A percentile compares a stretch with the other conserved stretches of the same genome.
Evolutionary conservation across 2,797 vertebrate genomes (phyloP).

Genomic region (Heteromormyrus szaboi): DNA sequence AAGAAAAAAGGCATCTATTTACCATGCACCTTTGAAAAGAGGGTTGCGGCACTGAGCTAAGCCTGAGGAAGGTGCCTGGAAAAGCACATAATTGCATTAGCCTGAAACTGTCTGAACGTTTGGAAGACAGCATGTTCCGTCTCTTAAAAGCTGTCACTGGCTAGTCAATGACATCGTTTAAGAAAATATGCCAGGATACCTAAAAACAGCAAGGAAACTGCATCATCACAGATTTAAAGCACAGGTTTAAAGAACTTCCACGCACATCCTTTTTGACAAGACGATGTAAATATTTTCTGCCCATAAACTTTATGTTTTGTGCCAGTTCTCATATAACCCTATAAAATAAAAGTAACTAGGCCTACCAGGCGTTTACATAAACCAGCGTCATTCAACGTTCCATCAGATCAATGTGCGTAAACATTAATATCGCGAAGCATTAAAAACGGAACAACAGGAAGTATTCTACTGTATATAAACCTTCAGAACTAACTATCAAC

Average conservation of each 20-base stretch:
- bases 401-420: background rate
- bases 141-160: background rate
- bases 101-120: background rate
- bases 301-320: background rate
- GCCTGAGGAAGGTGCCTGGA: background rate
- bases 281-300: background rate
- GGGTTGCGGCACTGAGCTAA: background rate
- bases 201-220: background rate
- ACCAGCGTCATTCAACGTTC: background rate
- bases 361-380: background rate
- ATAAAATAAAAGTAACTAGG: background rate
- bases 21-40: background rate
- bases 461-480: background rate
- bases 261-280: background rate
- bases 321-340: background rate
- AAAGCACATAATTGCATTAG: background rate
- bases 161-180: background rate
- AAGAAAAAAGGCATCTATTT: background rate
- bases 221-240: background rate
- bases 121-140: background rate
- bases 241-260: background rate
- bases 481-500: background rate
- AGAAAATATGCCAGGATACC: background rate
- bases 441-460: background rate
- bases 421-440: background rate